Evolutionary conservation across 2,113 vertebrate species (phyloP), one percentile per base, ranked within the genome.

Genomic region (Centropus bengalensis): DNA sequence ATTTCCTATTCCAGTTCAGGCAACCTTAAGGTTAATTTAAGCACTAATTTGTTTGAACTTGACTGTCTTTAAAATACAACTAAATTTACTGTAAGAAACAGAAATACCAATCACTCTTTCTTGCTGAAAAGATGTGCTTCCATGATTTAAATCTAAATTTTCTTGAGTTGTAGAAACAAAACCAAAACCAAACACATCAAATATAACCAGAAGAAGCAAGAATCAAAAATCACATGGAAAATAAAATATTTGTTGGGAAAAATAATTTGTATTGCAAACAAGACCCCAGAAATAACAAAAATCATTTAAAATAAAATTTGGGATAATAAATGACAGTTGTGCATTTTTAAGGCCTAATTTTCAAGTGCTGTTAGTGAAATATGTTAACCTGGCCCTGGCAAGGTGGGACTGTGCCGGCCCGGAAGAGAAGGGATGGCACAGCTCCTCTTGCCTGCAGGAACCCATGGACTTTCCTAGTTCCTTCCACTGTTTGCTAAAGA

Each of bases 331-430:
- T 16, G 51, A 38, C 3, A 6, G 3, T 51, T n/a, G 12, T 47
- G 38, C 5, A 68, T 68, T 82, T 76, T 0, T 24, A 40, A 23
- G 8, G 28, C 3, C 33, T 70, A 51, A 8, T 58, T 75, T 92
- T 62, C 23, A 84, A 70, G 18, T 51, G 7, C 6, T 82, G 4
- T 33, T 69, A 81, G 18, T 60, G 23, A 16, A 19, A 42, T 26
- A 8, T 45, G 8, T 30, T 82, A 84, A 87, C 8, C 14, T 44
- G 27, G 44, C 15, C 33, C 33, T 0, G 0, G 26, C 1, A 1
- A 0, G 1, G 14, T 70, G 26, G 7, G 11, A 62, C 30, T 62
- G 11, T 5, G 22, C 18, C 23, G 18, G 3, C 23, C 2, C 3
- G 20, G 32, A 64, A 52, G 12, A 23, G 23, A 5, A 71, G 36